phyloP scores from a whole-genome alignment of 1,140 invertebrate genomes.

The Plodia interpunctella region DNA sequence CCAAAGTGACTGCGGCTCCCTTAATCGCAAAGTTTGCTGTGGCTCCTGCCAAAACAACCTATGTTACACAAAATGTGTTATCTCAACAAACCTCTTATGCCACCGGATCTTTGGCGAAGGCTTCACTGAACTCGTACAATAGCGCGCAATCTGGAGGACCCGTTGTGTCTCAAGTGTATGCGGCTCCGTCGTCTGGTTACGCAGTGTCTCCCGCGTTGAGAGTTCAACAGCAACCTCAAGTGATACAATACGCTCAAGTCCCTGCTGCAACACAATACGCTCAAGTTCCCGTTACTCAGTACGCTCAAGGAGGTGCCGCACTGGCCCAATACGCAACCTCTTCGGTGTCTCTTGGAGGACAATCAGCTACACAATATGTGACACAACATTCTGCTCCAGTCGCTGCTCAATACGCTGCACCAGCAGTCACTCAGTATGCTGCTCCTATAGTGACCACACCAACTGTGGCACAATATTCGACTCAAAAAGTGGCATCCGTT shows the following conservation, averaged over 20 bases:
- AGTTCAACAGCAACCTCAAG: conserved; percentile 34
- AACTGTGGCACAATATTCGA: conserved; percentile 34
- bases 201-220: conserved; percentile 43
- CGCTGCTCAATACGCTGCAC: conserved; percentile 25
- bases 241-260: conserved; percentile 21
- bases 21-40: conserved; percentile 60
- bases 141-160: conserved; percentile 42
- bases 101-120: conserved; percentile 45
- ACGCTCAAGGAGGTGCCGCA: conserved; percentile 21
- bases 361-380: background rate
- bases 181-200: conserved; percentile 51
- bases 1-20: conserved; percentile 70
- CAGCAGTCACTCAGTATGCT: conserved; percentile 31
- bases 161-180: conserved; percentile 64
- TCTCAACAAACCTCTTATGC: conserved; percentile 38
- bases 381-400: conserved; percentile 28
- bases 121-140: conserved; percentile 52
- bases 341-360: background rate
- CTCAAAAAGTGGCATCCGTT: conserved; percentile 21
- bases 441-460: conserved; percentile 26
- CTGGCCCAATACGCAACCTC: conserved; percentile 20
- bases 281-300: conserved; percentile 28
- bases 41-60: conserved; percentile 43
- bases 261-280: conserved; percentile 28
- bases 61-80: conserved; percentile 46